These are phyloP conservation scores for Cettia cetti DNA, from an alignment of 2,113 vertebrate species.

Conservation along the genomic window DNA sequence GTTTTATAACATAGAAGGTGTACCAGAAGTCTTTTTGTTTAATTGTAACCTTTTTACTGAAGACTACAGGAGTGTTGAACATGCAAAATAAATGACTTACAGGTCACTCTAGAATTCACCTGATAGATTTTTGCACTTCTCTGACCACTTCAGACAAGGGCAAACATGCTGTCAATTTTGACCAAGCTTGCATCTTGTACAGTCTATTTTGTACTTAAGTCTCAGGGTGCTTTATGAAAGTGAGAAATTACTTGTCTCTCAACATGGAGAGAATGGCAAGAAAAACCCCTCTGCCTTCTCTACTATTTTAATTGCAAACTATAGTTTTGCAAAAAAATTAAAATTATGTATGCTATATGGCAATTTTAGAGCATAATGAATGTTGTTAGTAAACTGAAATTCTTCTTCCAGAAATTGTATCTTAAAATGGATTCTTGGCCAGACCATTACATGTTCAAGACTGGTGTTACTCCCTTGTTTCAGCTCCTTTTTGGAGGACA, in stretches of 20 bases:
- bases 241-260: neutral
- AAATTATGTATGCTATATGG: neutral
- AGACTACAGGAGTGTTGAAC: neutral
- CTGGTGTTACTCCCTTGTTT: neutral
- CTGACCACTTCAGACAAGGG: neutral
- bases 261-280: neutral
- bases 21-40: neutral
- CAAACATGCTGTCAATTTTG: neutral
- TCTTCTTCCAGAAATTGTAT: neutral
- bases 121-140: neutral
- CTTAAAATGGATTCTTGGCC: neutral
- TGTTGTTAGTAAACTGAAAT: neutral
- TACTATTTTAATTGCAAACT: neutral
- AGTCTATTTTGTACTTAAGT: neutral
- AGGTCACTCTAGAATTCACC: neutral
- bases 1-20: neutral
- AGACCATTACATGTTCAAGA: neutral
- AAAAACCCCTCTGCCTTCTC: neutral
- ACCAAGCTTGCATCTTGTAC: neutral
- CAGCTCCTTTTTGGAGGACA: neutral
- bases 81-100: neutral
- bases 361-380: neutral
- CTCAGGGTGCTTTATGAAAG: neutral
- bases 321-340: neutral
- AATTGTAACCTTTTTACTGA: neutral